phyloP scores from a whole-genome alignment of 2,888 invertebrate genomes.

The Mactromeris polynyma region DNA sequence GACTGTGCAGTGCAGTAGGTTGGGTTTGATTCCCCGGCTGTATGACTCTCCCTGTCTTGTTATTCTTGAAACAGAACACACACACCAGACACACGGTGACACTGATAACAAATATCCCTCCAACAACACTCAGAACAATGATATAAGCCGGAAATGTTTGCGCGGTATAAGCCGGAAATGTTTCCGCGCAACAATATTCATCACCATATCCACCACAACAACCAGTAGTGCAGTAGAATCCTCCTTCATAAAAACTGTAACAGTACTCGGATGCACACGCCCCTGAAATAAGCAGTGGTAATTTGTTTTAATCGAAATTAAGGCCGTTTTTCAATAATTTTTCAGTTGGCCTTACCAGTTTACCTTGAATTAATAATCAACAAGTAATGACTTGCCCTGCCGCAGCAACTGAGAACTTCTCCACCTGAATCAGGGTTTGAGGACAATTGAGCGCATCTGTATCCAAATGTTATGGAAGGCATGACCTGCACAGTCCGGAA shows the following conservation, averaged over 20 bases:
- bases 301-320: too few species aligned
- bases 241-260: background rate
- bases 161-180: too few species aligned
- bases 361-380: too few species aligned
- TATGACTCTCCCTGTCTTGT: background rate
- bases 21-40: background rate
- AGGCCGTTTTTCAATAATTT: too few species aligned
- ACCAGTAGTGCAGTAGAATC: background rate
- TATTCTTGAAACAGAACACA: background rate
- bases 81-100: background rate
- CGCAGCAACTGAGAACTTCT: too few species aligned
- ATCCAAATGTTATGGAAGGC: too few species aligned
- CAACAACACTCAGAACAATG: background rate
- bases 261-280: background rate
- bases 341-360: too few species aligned
- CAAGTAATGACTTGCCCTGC: too few species aligned
- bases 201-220: background rate
- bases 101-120: background rate
- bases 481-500: too few species aligned
- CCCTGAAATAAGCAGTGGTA: background rate
- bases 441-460: too few species aligned
- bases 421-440: too few species aligned
- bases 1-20: background rate
- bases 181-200: background rate
- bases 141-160: background rate